Percentiles rank a stretch among this genome's conserved stretches.
Conservation (phyloP, 2,797 vertebrate species). For the Leucoraja ocellata region DNA sequence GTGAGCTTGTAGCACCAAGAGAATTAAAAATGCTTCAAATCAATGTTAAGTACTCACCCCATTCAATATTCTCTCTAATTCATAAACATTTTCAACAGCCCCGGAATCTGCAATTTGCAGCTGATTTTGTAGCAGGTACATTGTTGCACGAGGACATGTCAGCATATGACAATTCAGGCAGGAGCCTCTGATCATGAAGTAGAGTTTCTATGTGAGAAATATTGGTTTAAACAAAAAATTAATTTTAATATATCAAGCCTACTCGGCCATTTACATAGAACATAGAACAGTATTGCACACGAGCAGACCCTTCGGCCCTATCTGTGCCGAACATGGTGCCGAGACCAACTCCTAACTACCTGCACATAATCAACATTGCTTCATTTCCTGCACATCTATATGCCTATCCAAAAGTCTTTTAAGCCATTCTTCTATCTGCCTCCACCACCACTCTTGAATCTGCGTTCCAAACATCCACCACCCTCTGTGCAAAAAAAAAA, state of each 20-base stretch:
- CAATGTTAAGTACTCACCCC: slow-evolving; percentile 57
- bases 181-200: slow-evolving; percentile 75
- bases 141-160: slow-evolving; percentile 68
- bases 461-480: too few species aligned
- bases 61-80: slow-evolving; percentile 64
- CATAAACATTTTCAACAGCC: slow-evolving; percentile 68
- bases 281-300: too few species aligned
- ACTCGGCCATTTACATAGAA: neutral
- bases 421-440: too few species aligned
- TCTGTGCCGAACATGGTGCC: too few species aligned
- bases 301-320: too few species aligned
- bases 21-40: neutral
- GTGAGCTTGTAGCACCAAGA: neutral
- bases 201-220: slow-evolving; percentile 59
- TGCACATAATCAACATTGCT: too few species aligned
- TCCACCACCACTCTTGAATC: too few species aligned
- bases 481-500: too few species aligned
- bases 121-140: slow-evolving; percentile 78
- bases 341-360: too few species aligned
- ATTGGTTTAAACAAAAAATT: neutral
- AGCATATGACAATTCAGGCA: slow-evolving; percentile 79
- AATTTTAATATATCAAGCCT: neutral
- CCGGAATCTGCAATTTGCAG: slow-evolving; percentile 74
- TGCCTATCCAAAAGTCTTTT: too few species aligned
- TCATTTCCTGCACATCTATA: too few species aligned